Base-by-base conservation (phyloP, 2,888 invertebrate species). In the Penaeus monodon region DNA sequence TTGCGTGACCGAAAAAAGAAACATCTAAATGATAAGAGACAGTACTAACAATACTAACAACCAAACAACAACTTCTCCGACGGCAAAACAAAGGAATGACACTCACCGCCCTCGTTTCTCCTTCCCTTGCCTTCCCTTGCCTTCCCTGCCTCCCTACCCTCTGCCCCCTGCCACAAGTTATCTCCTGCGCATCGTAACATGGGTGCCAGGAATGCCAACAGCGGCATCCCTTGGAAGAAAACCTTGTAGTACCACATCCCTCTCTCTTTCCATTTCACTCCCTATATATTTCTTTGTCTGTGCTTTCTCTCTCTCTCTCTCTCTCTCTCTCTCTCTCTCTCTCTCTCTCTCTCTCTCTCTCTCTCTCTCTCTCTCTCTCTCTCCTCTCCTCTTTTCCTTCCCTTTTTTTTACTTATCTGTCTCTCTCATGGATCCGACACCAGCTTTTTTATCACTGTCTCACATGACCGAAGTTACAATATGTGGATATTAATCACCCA, bases 181-280 rank as follows among this genome's bases (percentile, higher is more conserved):
- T 80, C 80, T 70, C 64, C 65, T 74, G 73, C 74, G 65, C 79
- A 24, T 68, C 73, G 80, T 85, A 85, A 80, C 85, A 85, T 80
- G 85, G 80, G 73, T 80, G 85, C 73, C 79, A 79, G 78, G 85
- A 85, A 85, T 79, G 78, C 79, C 79, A 79, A 79, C 79, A 27
- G 63, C 64, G 73, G 73, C 33, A 63, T 38, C 82, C 44, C 49
- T 77, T 57, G 49, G 57, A 57, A 57, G 57, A 57, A 57, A 57
- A 57, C 57, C 57, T 14, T 57, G 57, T 57, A 57, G 57, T 57
- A 57, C 57, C 57, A 57, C 57, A 57, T 57, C 66, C n/a, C 17
- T 79, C 17, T 63, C 27, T 64, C 27, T 29, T 27, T 63, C 63
- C 20, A 27, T 63, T 29, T 24, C 49, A 29, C 29, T 22, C n/a